Evolutionary conservation across 2,113 vertebrate genomes (phyloP), one percentile per base, ranked within the genome.

Genomic region (Thymallus thymallus): DNA sequence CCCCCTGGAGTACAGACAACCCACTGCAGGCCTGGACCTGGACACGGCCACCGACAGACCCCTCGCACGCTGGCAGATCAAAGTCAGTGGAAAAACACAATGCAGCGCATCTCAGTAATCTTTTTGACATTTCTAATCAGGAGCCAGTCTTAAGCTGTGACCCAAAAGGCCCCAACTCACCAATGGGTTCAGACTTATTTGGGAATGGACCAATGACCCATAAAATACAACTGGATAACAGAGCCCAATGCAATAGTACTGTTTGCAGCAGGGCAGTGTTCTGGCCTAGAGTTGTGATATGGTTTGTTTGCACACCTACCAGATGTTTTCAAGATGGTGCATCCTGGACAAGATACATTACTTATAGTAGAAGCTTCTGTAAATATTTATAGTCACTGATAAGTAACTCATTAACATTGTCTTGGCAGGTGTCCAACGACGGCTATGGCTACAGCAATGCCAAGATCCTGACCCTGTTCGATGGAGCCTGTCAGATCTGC

Each of bases 401-500:
- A 18, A 23, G 56, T 60, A 13, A 48, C 22, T 73, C 45, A 77
- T 58, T 73, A 45, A 45, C 41, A 9, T 88, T 76, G 23, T 72
- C 82, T 45, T 84, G 79, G 58, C 91, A 97, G 96, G 93, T 97
- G 71, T 96, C 97, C 76, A 97, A 96, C 70, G 95, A 98, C 70
- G 96, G 96, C 63, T 90, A 95, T 69, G 84, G 84, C 80, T 98
- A 95, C 88, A 98, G 95, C 77, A 97, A 97, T 69, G 85, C 92
- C 84, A 95, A 95, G 92, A 91, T 92, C 26, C 82, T 96, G 74
- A 90, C 89, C 4, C 68, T 96, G 35, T 97, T 94, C 73, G 93
- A 97, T 61, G 94, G 94, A 51, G 87, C 88, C 58, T 98, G 96
- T 80, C 96, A 98, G 83, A 85, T 75, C 30, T 98, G 96, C 87